Percentiles rank a stretch among this genome's conserved stretches.
phyloP scores from a whole-genome alignment of 2,113 vertebrate species.

The Anguilla japonica region DNA sequence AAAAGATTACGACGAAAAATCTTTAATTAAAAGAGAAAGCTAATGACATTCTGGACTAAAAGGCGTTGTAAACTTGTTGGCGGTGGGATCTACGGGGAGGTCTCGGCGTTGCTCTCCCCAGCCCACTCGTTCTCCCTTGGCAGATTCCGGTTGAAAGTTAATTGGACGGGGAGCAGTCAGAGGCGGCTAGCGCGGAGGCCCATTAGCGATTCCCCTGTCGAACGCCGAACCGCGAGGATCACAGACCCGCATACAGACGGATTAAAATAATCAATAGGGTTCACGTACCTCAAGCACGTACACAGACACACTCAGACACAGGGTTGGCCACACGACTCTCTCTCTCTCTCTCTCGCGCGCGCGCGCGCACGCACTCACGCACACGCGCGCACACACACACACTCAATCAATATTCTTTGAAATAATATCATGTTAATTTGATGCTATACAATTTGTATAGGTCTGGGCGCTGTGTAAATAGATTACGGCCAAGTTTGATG shows the following conservation, averaged over 20 bases:
- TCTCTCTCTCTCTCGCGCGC: constrained; percentile 54
- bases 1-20: constrained; percentile 35
- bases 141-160: constrained; percentile 75
- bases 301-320: constrained; percentile 40
- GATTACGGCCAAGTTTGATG: not conserved
- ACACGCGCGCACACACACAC: constrained; percentile 13
- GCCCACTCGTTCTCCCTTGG: constrained; percentile 52
- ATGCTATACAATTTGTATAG: not conserved
- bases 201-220: constrained; percentile 78
- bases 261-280: constrained; percentile 83
- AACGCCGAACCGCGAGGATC: constrained; percentile 76
- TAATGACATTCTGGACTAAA: constrained; percentile 57
- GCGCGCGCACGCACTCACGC: constrained; percentile 31
- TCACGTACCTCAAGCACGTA: constrained; percentile 69
- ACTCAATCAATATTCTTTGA: constrained; percentile 37
- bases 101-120: constrained; percentile 46
- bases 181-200: constrained; percentile 71
- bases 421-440: not conserved
- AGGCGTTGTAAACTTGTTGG: constrained; percentile 67
- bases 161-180: constrained; percentile 75
- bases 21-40: constrained; percentile 59
- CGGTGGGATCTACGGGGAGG: constrained; percentile 46
- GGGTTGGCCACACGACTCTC: constrained; percentile 57
- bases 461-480: not conserved
- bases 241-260: constrained; percentile 81